Conservation (phyloP, 2,113 vertebrate species). For the Columba livia region DNA sequence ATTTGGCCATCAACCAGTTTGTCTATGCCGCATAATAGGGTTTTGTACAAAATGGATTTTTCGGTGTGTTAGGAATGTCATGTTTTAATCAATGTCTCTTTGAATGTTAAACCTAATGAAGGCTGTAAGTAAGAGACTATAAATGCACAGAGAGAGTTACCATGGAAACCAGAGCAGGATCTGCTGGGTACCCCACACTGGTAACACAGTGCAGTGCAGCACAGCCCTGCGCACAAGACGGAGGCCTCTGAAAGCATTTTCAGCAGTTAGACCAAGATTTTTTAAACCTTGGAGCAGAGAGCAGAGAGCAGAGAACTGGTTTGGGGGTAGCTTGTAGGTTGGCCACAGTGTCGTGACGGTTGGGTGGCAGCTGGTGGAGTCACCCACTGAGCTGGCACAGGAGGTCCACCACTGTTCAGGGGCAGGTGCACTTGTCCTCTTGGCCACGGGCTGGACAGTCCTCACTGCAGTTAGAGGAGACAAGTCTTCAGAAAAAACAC, state of each 20-base stretch:
- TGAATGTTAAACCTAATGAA: slow-evolving; percentile 73
- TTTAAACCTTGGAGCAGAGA: background rate
- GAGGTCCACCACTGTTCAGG: background rate
- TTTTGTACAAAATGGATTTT: slow-evolving; percentile 73
- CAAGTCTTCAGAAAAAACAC: background rate
- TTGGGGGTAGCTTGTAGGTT: background rate
- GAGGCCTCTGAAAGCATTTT: background rate
- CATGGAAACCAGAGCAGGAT: slow-evolving; percentile 71
- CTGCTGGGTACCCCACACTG: background rate
- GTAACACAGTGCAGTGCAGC: background rate
- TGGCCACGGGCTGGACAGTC: background rate
- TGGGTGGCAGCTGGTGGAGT: background rate
- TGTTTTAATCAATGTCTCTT: slow-evolving; percentile 80
- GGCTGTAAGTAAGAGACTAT: slow-evolving; percentile 71
- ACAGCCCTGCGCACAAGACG: background rate
- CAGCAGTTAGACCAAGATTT: background rate
- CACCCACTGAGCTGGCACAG: background rate
- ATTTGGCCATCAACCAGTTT: slow-evolving; percentile 74
- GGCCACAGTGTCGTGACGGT: background rate
- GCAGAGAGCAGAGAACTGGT: background rate
- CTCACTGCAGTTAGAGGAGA: background rate
- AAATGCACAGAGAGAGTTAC: slow-evolving; percentile 68
- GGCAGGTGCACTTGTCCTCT: background rate
- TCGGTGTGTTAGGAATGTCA: slow-evolving; percentile 67
- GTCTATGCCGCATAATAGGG: slow-evolving; percentile 65